Base-by-base conservation (phyloP, 2,888 invertebrate genomes). In the Congeria kusceri region DNA sequence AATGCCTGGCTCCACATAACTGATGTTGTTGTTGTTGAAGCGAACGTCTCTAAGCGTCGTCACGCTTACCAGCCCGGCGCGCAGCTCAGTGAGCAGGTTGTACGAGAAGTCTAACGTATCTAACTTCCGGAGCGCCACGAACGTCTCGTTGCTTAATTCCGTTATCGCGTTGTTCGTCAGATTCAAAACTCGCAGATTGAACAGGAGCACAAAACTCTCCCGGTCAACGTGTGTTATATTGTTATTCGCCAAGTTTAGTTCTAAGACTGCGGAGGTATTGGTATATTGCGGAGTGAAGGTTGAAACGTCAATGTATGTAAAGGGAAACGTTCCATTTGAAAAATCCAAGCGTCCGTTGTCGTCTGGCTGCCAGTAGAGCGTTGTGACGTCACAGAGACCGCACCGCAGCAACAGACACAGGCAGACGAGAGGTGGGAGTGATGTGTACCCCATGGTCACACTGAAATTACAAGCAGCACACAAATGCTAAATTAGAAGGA, bases 1-100 rank as follows among this genome's bases (percentile, higher is more conserved):
- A 13, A 82, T 80, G n/a, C 79, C 70, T 1, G 74, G 67, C 20
- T 78, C 86, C 0, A 86, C 82, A 11, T 72, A 62, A 18, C 68
- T 71, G 47, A 86, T 85, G 29, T 75, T 75, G 27, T 86, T 86
- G 29, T 73, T 62, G 5, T 78, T 47, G 11, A 84, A 79, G 25
- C 71, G 47, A 15, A 86, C 58, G 0, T 53, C 61, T 20, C 20
- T 47, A 11, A 86, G 61, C n/a, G 57, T 72, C 18, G 62, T 47
- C 32, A 77, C 20, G 47, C 64, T 61, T 20, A 67, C 49, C 20
- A 65, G 47, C 3, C 74, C 77, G 15, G 67, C 80, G 20, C 25
- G 18, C 20, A 80, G 63, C 11, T 46, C 13, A 15, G 71, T 75
- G 3, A 80, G 67, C 5, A 4, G 23, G 71, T 80, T 80, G 28